Evolutionary conservation across 2,113 vertebrate genomes (phyloP).

Genomic region (Megaleporinus macrocephalus): DNA sequence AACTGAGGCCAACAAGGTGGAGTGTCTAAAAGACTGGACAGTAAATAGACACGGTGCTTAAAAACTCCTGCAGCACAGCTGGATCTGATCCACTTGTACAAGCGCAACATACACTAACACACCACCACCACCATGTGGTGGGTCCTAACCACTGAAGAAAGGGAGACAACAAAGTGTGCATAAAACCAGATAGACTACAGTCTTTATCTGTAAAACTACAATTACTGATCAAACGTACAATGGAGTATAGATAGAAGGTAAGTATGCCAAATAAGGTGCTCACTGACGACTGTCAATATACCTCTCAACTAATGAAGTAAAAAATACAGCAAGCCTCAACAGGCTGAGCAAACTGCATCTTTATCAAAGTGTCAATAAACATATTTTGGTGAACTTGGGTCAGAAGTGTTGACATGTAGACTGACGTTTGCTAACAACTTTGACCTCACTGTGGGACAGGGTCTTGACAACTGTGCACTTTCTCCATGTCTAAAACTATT

Average conservation of each 20-base stretch:
- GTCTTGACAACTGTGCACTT: conserved; percentile 2
- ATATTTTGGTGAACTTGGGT: neutral
- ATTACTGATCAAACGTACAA: no score
- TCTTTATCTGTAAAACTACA: neutral
- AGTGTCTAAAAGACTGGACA: no score
- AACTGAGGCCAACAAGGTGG: no score
- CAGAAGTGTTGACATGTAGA: neutral
- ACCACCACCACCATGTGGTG: no score
- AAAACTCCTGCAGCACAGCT: no score
- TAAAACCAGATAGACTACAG: neutral
- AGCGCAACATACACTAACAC: no score
- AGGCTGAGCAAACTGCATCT: neutral
- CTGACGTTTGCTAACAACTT: neutral
- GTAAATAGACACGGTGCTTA: no score
- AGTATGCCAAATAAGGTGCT: no score
- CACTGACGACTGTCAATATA: no score
- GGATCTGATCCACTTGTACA: no score
- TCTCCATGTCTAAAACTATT: conserved; percentile 63
- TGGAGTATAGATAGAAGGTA: no score
- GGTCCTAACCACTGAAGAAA: no score
- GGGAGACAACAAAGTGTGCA: neutral
- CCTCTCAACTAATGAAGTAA: neutral
- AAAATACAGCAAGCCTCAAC: neutral
- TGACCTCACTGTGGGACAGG: neutral
- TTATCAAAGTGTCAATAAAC: neutral